Evolutionary conservation across 2,113 vertebrate species (phyloP), one percentile per base, ranked within the genome.

Genomic region (Corythornis vintsioides): DNA sequence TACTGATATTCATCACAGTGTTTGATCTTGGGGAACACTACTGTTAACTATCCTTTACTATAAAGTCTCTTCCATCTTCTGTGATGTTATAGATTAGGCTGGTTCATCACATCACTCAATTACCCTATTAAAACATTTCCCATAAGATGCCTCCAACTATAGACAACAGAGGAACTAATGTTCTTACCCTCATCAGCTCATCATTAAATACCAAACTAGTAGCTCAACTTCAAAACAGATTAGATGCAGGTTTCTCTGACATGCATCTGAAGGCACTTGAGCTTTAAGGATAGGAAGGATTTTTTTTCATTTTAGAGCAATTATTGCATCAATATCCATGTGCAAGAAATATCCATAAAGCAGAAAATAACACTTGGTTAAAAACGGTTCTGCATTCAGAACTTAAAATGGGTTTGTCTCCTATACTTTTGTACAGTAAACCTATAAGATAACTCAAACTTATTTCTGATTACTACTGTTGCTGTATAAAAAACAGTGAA

Each of bases 261-360:
- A 65, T 1, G 0, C 14, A 38, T 53, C 35, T 66, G n/a, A 86
- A 63, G 11, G 16, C 7, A 47, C 7, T 33, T 86, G 13, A 63
- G 15, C 19, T 65, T 85, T 43, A 61, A 48, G 9, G 22, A 47
- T 24, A 57, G 43, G 16, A 15, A 31, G 43, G 10, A 47, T 43
- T 10, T 53, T 38, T 29, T 29, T 50, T 13, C 50, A 45, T 47
- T 87, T 82, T 14, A 67, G 3, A 66, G 21, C 20, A 77, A 66
- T 5, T 48, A 72, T 57, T 6, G 28, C 33, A 55, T 6, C 20
- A 83, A 38, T 4, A 53, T 0, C 2, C 5, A 63, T 2, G 2
- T 17, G 1, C 28, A 57, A 38, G 69, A 82, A 26, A 10, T 4
- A 47, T 18, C 38, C 20, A 38, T 7, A 87, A 63, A 13, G 11